Evolutionary conservation across 2,797 vertebrate genomes (phyloP).

Genomic region (Hippopotamyrus pictus): DNA sequence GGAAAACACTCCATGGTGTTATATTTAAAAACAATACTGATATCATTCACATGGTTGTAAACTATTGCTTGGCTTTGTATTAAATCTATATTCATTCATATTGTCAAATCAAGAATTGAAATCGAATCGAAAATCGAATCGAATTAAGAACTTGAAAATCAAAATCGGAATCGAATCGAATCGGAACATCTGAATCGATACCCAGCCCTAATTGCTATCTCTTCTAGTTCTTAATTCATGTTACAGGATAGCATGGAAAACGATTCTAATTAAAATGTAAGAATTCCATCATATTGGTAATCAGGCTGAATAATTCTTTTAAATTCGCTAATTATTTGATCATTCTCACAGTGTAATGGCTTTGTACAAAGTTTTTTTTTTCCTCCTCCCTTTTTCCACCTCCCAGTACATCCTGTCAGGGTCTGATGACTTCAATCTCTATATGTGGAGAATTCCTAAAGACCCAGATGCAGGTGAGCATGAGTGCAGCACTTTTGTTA

Average conservation of each 20-base stretch:
- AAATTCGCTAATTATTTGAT: neutral
- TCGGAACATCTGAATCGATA: too few relatives aligned
- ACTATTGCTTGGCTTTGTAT: neutral
- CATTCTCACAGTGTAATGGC: neutral
- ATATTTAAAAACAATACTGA: neutral
- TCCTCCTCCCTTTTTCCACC: neutral
- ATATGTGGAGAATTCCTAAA: constrained; percentile 98
- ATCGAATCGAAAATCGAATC: too few relatives aligned
- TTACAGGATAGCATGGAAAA: neutral
- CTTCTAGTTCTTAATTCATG: too few relatives aligned
- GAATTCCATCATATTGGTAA: neutral
- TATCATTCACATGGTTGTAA: neutral
- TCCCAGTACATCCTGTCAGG: constrained; percentile 93
- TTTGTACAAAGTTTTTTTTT: neutral
- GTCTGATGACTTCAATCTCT: constrained; percentile 98
- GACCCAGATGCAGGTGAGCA: constrained; percentile 89
- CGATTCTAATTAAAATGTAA: neutral
- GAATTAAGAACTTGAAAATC: too few relatives aligned
- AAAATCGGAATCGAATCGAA: too few relatives aligned
- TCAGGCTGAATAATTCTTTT: neutral
- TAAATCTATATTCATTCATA: too few relatives aligned
- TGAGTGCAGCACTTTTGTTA: neutral
- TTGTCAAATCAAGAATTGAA: too few relatives aligned
- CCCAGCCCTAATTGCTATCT: too few relatives aligned
- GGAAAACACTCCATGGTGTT: neutral